Base-by-base conservation (phyloP, 2,888 invertebrate genomes). In the Rhyacophila evoluta region DNA sequence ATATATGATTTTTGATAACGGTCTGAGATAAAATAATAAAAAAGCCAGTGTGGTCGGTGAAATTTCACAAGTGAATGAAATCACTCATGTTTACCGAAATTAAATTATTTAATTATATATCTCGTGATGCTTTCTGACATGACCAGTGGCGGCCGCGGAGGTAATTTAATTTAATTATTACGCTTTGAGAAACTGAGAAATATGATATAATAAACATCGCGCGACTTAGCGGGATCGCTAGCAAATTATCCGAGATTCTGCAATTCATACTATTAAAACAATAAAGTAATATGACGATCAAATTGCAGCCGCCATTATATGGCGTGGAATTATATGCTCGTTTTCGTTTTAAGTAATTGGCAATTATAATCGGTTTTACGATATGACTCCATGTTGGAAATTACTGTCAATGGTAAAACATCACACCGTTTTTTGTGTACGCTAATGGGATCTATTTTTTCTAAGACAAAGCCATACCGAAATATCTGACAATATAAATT, bases 81-180 rank as follows among this genome's bases (percentile, higher is more conserved):
- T 55, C 55, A 55, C 55, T 55, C 55, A 55, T 55, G 55, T 55
- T 55, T 55, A 55, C 55, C 55, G 55, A 55, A 55, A 55, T 55
- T 55, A 55, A 55, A 55, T 55, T 55, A 55, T 55, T 55, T 55
- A 55, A 55, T 55, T 55, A 55, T 55, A 55, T 19, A 25, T 55
- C 55, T 55, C 25, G 8, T 55, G 55, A 55, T 55, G 55, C 15
- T 55, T 55, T 55, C 55, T 55, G 55, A 55, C 55, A 55, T 55
- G 55, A 55, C 55, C 55, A 55, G 55, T 55, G 55, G 55, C 55
- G 55, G 55, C 55, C 10, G 55, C 55, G 55, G 55, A 15, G 19
- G 55, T 55, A 55, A 55, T 55, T 55, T 55, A 55, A 55, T 55
- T 55, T 55, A 55, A 55, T 55, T 55, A 55, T 55, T 55, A 55